A percentile compares a stretch with the other conserved stretches of the same genome.
These are phyloP conservation scores for Sebastes taczanowskii DNA, from an alignment of 2,797 vertebrate genomes.

Conservation along the genomic window DNA sequence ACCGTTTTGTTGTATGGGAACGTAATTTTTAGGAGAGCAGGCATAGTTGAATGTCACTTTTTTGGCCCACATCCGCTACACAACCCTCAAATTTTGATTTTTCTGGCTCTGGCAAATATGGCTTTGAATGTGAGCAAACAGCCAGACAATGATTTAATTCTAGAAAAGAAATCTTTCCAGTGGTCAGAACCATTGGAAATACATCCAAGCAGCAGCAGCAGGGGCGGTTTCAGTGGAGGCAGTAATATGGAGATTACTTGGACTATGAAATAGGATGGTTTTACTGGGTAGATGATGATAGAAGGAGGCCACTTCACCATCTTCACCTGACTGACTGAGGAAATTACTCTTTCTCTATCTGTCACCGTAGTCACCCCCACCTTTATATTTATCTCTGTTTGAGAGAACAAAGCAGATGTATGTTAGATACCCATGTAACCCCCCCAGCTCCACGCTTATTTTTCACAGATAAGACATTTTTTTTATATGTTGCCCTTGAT, in stretches of 20 bases:
- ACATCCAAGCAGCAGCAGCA: background rate
- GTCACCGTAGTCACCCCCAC: slow-evolving; percentile 41
- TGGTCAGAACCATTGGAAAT: background rate
- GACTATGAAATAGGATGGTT: slow-evolving; percentile 62
- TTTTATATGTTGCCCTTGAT: slow-evolving; percentile 68
- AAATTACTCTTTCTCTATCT: slow-evolving; percentile 56
- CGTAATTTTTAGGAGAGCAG: too few relatives aligned
- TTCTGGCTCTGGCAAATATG: background rate
- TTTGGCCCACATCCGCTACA: background rate
- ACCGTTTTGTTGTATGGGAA: too few relatives aligned
- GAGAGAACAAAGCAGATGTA: slow-evolving; percentile 51
- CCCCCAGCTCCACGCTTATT: slow-evolving; percentile 22
- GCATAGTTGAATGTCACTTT: accelerated
- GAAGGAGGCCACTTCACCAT: slow-evolving; percentile 48
- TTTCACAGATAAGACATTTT: slow-evolving; percentile 52
- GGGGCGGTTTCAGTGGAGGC: background rate
- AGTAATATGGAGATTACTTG: slow-evolving; percentile 49
- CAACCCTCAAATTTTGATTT: background rate
- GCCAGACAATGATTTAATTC: background rate
- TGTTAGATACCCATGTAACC: slow-evolving; percentile 30
- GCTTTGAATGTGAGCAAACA: background rate
- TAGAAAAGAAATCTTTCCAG: background rate
- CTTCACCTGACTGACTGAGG: slow-evolving; percentile 54
- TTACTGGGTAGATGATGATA: slow-evolving; percentile 53
- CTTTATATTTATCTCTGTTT: slow-evolving; percentile 45